Conservation (phyloP, 2,797 vertebrate species). For the Neopelma chrysocephalum region DNA sequence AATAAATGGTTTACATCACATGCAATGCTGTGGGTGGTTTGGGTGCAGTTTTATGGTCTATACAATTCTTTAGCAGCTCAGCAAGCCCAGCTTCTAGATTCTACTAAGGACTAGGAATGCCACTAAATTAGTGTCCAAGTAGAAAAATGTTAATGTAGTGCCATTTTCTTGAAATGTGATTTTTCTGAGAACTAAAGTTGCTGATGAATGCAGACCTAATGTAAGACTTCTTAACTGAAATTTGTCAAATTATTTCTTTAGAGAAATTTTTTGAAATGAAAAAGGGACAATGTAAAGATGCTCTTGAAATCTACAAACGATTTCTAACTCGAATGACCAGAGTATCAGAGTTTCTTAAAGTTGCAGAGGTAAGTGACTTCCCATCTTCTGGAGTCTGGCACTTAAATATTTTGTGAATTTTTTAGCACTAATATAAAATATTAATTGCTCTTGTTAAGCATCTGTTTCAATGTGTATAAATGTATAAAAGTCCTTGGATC, state of each 20-base stretch:
- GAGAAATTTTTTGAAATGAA: conserved; percentile 99
- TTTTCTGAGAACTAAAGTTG: not conserved
- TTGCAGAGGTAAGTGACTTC: conserved; percentile 87
- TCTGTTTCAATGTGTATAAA: not conserved
- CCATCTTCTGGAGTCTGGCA: not conserved
- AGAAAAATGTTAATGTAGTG: not conserved
- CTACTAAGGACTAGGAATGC: not conserved
- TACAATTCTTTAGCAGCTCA: not conserved
- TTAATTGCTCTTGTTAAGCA: not conserved
- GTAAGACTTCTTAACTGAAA: conserved; percentile 12
- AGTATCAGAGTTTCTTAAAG: conserved; percentile 99
- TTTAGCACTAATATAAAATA: not conserved
- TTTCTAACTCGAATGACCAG: conserved; percentile 97
- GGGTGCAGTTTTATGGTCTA: not conserved
- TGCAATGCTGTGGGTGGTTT: not conserved
- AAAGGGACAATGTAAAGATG: conserved; percentile 97
- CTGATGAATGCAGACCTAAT: not conserved
- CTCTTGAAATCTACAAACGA: conserved; percentile 97
- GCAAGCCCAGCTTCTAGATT: not conserved
- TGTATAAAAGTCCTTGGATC: not conserved
- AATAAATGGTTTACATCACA: not conserved
- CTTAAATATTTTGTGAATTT: not conserved
- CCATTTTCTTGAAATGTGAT: not conserved
- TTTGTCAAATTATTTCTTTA: conserved; percentile 63
- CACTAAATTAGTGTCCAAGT: not conserved